These are phyloP conservation scores for Porites australiensis DNA, from an alignment of 64 coral and sea anemone species.

Conservation along the genomic window DNA sequence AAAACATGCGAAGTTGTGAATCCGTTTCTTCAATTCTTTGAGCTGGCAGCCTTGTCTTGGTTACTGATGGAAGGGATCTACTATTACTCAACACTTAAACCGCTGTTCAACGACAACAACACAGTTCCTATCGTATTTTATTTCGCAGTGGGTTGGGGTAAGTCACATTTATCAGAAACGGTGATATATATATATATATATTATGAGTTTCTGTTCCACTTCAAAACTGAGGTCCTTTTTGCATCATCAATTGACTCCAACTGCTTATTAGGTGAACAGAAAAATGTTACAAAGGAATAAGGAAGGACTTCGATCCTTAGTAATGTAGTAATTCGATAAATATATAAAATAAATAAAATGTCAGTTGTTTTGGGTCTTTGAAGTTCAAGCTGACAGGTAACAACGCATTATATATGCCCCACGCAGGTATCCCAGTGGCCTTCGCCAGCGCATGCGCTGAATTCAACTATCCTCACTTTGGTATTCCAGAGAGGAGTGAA, in stretches of 20 bases:
- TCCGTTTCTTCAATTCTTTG: conserved; percentile 87
- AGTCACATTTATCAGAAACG: neutral
- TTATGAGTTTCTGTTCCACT: no score
- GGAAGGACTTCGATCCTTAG: no score
- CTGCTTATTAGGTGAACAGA: neutral
- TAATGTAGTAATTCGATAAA: no score
- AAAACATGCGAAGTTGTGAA: conserved; percentile 77
- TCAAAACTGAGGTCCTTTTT: no score
- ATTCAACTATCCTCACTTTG: conserved; percentile 79
- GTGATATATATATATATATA: no score
- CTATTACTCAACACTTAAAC: conserved; percentile 76
- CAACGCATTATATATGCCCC: neutral
- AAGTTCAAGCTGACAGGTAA: no score
- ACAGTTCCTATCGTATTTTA: conserved; percentile 74
- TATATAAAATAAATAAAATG: no score
- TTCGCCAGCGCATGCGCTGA: conserved; percentile 91
- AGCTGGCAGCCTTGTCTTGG: conserved; percentile 81
- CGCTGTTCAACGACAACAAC: conserved; percentile 82
- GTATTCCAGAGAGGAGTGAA: conserved; percentile 70
- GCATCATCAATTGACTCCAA: neutral
- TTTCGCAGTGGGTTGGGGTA: conserved; percentile 85
- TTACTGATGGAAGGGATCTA: conserved; percentile 83
- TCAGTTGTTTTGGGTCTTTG: no score
- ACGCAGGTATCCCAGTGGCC: conserved; percentile 80
- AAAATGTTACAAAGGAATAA: no score